phyloP scores from a whole-genome alignment of 2,888 invertebrate species.

The Amorpha juglandis region DNA sequence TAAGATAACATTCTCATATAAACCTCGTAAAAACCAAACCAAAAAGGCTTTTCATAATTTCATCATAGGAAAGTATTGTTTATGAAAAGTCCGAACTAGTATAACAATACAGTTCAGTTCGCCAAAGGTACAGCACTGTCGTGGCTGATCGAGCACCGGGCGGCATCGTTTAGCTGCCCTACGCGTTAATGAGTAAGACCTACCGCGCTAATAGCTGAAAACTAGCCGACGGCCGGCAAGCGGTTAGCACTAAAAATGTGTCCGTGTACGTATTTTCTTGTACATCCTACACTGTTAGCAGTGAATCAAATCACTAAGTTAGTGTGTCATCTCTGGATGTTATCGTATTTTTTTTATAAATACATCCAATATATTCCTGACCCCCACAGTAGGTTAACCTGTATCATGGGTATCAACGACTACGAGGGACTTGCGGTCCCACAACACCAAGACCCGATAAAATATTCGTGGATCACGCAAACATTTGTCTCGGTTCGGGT shows the following conservation, averaged over 20 bases:
- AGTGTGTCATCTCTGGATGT: background rate
- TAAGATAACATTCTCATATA: no score
- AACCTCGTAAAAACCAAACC: no score
- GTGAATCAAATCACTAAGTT: slow-evolving; percentile 8
- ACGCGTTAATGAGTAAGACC: slow-evolving; percentile 80
- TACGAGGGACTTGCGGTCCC: no score
- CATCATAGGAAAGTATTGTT: background rate
- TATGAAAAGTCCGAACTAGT: background rate
- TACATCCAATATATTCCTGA: no score
- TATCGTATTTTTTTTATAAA: background rate
- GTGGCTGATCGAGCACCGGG: slow-evolving; percentile 52
- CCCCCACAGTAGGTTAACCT: no score
- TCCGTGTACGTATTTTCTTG: slow-evolving; percentile 42
- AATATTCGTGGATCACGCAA: no score
- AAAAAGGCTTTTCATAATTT: no score
- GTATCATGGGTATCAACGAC: no score
- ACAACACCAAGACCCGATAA: no score
- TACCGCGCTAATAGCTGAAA: slow-evolving; percentile 79
- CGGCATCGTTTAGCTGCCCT: slow-evolving; percentile 71
- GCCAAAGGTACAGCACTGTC: slow-evolving; percentile 33
- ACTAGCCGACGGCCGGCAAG: slow-evolving; percentile 71
- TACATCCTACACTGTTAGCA: slow-evolving; percentile 32
- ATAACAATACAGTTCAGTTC: slow-evolving; percentile 18
- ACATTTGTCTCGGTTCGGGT: no score
- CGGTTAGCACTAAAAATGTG: slow-evolving; percentile 63